Conservation (phyloP, 2,888 invertebrate genomes). For the Salticus scenicus region DNA sequence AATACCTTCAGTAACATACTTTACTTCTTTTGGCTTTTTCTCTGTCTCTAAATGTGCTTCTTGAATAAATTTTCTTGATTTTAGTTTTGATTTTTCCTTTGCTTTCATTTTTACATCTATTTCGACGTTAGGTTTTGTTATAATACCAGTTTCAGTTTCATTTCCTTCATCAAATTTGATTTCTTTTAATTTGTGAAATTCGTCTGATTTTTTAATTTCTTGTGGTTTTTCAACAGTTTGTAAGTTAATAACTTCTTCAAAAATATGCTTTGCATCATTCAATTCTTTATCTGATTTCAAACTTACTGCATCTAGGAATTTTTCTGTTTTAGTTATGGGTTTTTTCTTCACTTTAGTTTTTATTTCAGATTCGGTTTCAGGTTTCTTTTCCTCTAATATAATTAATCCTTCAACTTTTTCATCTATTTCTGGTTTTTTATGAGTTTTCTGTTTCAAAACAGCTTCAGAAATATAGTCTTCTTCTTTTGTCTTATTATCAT, state of each 20-base stretch:
- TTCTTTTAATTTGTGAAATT: not conserved
- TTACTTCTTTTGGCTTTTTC: slow-evolving; percentile 34
- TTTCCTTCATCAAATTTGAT: not conserved
- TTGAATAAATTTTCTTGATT: not conserved
- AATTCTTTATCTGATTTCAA: not conserved
- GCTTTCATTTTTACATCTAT: not conserved
- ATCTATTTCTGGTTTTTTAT: too few relatives aligned
- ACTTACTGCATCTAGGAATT: not conserved
- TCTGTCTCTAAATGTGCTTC: slow-evolving; percentile 8
- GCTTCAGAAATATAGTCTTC: not conserved
- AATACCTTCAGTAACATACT: not conserved
- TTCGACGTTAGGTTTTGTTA: not conserved
- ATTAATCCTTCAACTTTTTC: too few relatives aligned
- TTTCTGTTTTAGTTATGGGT: not conserved
- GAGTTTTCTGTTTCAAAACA: not conserved
- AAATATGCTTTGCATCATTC: too few relatives aligned
- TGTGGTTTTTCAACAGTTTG: not conserved
- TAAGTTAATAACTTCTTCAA: too few relatives aligned
- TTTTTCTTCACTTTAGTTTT: not conserved
- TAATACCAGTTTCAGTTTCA: not conserved
- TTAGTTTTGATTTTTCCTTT: not conserved
- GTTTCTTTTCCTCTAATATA: too few relatives aligned
- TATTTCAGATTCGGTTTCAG: not conserved
- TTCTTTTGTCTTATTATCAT: not conserved
- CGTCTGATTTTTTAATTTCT: not conserved